A percentile compares a stretch with the other conserved stretches of the same genome.
These are phyloP conservation scores for Auanema freiburgensis DNA, from an alignment of 2,888 invertebrate species.

Conservation along the genomic window DNA sequence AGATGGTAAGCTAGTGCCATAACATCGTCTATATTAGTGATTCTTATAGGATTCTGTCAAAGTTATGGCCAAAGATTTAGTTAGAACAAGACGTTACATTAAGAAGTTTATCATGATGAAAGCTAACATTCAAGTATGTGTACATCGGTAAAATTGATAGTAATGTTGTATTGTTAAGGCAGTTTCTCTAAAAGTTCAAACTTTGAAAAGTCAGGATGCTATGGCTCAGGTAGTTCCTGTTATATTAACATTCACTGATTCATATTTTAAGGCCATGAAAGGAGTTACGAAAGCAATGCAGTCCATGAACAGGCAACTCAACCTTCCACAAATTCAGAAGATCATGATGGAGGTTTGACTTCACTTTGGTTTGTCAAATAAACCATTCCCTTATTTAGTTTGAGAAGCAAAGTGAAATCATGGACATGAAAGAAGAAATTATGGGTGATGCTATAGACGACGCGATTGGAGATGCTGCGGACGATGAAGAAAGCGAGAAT, in stretches of 20 bases:
- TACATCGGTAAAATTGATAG: background rate
- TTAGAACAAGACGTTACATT: constrained; percentile 86
- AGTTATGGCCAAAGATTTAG: constrained; percentile 98
- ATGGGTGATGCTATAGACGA: constrained; percentile 99
- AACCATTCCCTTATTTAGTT: constrained; percentile 69
- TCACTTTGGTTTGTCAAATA: background rate
- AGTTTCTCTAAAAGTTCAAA: constrained; percentile 94
- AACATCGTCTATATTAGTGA: too few species aligned
- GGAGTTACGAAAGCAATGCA: constrained; percentile 98
- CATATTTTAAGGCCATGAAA: constrained; percentile 79
- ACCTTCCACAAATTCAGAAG: constrained; percentile 96
- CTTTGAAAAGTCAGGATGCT: constrained; percentile 93
- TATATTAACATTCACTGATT: background rate
- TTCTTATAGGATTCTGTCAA: constrained; percentile 87
- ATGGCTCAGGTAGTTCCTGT: constrained; percentile 78
- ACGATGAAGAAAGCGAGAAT: constrained; percentile 84
- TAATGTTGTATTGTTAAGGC: constrained; percentile 68
- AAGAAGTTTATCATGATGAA: constrained; percentile 99
- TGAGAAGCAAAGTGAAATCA: constrained; percentile 98
- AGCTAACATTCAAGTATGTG: constrained; percentile 83
- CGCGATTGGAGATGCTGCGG: constrained; percentile 96
- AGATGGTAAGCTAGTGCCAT: constrained; percentile 78
- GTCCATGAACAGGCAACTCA: constrained; percentile 89
- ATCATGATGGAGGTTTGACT: constrained; percentile 70
- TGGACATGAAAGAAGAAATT: constrained; percentile 99